These are phyloP conservation scores for Sebastes nivosus DNA, from an alignment of 2,797 vertebrate species.

Conservation along the genomic window DNA sequence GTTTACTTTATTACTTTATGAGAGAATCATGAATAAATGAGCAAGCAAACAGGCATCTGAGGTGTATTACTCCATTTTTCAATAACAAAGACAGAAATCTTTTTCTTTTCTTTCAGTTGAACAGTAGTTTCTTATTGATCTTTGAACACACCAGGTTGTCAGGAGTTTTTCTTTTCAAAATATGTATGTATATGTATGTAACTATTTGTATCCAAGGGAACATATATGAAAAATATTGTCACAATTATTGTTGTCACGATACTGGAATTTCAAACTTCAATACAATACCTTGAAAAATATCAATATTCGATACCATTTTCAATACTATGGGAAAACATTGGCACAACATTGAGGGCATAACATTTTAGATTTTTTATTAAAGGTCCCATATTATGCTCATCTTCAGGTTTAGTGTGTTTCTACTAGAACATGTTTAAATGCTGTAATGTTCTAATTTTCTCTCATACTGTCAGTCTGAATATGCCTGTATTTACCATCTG, in stretches of 20 bases:
- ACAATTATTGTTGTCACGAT: neutral
- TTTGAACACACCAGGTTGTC: neutral
- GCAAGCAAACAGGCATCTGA: neutral
- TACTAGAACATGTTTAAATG: too few species aligned
- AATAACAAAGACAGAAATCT: neutral
- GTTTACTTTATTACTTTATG: neutral
- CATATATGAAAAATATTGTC: neutral
- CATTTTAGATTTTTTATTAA: too few species aligned
- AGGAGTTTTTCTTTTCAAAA: neutral
- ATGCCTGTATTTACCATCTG: too few species aligned
- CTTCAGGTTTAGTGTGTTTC: too few species aligned
- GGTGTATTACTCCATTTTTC: neutral
- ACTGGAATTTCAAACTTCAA: too few species aligned
- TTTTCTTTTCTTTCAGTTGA: neutral
- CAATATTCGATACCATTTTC: too few species aligned
- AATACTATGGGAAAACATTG: too few species aligned
- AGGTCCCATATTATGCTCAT: too few species aligned
- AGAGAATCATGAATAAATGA: neutral
- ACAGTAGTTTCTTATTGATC: neutral
- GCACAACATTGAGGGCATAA: too few species aligned
- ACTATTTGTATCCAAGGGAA: neutral
- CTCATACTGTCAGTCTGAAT: too few species aligned
- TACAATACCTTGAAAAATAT: too few species aligned
- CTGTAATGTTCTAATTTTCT: too few species aligned
- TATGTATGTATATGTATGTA: neutral